Percentiles rank a stretch among this genome's conserved stretches.
Evolutionary conservation across 2,113 vertebrate genomes (phyloP).

Genomic region (Eudorcas thomsonii): DNA sequence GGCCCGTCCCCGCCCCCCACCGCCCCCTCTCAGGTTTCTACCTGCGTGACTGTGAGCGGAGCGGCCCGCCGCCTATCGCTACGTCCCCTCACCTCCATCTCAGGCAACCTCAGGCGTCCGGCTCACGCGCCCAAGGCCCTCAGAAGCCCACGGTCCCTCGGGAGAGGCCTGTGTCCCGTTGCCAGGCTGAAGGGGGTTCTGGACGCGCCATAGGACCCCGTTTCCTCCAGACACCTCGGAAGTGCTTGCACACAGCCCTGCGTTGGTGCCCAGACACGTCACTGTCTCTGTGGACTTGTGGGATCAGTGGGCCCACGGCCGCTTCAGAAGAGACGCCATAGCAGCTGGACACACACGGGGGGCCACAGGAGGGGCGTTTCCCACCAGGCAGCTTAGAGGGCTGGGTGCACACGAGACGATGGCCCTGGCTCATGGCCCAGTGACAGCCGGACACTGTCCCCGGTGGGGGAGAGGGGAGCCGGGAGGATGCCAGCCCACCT

Average conservation of each 20-base stretch:
- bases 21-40: neutral
- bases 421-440: neutral
- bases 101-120: neutral
- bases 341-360: neutral
- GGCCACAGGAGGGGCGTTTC: neutral
- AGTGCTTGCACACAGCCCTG: neutral
- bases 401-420: fast-evolving
- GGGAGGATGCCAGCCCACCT: neutral
- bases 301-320: neutral
- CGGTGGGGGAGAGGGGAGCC: neutral
- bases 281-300: neutral
- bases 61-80: neutral
- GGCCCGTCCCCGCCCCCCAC: neutral
- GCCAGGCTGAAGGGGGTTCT: neutral
- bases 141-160: neutral
- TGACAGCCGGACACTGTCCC: neutral
- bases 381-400: neutral
- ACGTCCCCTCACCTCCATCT: neutral
- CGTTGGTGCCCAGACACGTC: neutral
- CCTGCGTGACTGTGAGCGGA: neutral
- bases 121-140: neutral
- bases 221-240: neutral
- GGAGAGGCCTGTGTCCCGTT: too few species aligned
- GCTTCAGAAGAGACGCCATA: neutral
- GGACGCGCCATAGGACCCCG: neutral